Evolutionary conservation across 23 tunicate genomes (phyloP).

Genomic region (Styela plicata): DNA sequence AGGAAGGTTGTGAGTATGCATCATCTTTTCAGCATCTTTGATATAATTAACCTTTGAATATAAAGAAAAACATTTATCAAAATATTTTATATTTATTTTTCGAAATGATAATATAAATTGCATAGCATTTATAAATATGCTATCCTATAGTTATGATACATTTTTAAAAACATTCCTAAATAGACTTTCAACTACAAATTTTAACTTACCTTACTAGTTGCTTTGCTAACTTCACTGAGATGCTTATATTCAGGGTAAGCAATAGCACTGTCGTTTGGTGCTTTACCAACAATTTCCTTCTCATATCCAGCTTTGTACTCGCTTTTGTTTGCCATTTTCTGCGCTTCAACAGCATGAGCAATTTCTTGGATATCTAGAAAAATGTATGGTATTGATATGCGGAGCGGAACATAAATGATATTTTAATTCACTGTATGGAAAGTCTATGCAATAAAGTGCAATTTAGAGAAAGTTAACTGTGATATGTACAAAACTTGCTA

Average conservation of each 20-base stretch:
- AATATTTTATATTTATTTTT: background rate
- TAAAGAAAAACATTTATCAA: too few species aligned
- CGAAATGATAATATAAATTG: too few species aligned
- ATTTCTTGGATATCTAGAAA: conserved; percentile 74
- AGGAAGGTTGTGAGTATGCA: conserved; percentile 80
- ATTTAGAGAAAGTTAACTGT: too few species aligned
- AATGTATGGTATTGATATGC: too few species aligned
- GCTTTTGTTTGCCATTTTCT: conserved; percentile 55
- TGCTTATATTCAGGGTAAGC: conserved; percentile 93
- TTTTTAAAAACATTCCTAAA: too few species aligned
- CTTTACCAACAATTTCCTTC: conserved; percentile 62
- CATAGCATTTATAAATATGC: too few species aligned
- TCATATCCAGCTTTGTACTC: conserved; percentile 76
- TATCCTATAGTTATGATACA: too few species aligned
- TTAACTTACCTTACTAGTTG: conserved; percentile 58
- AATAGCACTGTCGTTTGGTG: conserved; percentile 69
- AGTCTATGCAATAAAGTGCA: too few species aligned
- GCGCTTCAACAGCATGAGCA: conserved; percentile 65
- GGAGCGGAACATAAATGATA: too few species aligned
- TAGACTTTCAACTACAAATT: too few species aligned
- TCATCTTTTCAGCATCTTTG: conserved; percentile 77
- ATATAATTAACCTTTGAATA: conserved; percentile 54
- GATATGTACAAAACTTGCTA: too few species aligned
- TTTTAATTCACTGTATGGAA: background rate
- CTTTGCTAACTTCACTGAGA: conserved; percentile 64